Conservation (phyloP, 2,113 vertebrate genomes). For the Callorhinus ursinus region DNA sequence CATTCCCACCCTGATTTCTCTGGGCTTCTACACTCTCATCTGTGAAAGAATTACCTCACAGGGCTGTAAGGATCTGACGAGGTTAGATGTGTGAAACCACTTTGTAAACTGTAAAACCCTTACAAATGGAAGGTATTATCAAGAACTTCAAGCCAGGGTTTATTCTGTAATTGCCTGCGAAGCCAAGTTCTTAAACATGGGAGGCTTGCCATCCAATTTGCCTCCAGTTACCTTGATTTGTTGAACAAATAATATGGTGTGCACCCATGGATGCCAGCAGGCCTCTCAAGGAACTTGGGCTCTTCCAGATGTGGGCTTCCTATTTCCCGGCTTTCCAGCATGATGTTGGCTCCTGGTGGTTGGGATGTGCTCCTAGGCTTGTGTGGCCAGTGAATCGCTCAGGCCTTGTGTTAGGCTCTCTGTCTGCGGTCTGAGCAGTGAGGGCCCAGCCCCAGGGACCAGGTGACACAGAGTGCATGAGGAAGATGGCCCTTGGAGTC, state of each 20-base stretch:
- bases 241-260: background rate
- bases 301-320: background rate
- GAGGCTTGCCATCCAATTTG: conserved; percentile 6
- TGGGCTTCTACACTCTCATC: background rate
- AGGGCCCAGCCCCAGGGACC: background rate
- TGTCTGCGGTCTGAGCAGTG: background rate
- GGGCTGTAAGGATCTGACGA: background rate
- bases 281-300: background rate
- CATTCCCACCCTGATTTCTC: background rate
- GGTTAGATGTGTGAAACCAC: background rate
- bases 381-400: background rate
- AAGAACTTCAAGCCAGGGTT: background rate
- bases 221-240: background rate
- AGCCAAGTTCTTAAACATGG: background rate
- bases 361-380: background rate
- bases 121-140: conserved; percentile 40
- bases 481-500: too few species aligned
- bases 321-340: conserved; percentile 14
- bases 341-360: background rate
- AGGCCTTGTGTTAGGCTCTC: background rate
- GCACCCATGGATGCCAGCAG: background rate
- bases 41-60: background rate
- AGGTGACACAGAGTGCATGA: background rate
- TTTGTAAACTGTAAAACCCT: conserved; percentile 1
- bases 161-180: conserved; percentile 46